Evolutionary conservation across 2,888 invertebrate genomes (phyloP).

Genomic region (Steinernema hermaphroditum): DNA sequence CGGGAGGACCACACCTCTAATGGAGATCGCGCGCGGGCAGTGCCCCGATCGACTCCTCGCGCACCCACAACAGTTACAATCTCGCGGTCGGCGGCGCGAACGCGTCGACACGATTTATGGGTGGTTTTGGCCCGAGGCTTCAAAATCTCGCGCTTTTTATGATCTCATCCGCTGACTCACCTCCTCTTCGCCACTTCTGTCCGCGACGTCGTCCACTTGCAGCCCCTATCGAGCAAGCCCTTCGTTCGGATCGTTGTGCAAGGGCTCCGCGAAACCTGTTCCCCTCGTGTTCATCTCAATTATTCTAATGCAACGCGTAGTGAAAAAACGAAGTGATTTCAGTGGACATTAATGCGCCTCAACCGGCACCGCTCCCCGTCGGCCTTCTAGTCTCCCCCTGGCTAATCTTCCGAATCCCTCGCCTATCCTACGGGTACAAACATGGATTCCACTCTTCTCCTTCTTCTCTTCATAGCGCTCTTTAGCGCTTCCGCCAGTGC

Average conservation of each 20-base stretch:
- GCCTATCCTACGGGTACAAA: constrained; percentile 1
- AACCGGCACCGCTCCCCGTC: constrained; percentile 26
- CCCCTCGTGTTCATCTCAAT: constrained; percentile 23
- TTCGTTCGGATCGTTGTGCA: no score
- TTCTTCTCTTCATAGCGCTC: not conserved
- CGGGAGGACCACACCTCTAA: constrained; percentile 30
- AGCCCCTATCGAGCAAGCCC: not conserved
- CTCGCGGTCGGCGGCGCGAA: not conserved
- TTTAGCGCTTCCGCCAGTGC: not conserved
- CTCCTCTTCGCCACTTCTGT: no score
- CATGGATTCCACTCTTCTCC: constrained; percentile 17
- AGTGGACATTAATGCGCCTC: constrained; percentile 29
- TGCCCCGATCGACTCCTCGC: constrained; percentile 20
- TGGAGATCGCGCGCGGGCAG: constrained; percentile 18
- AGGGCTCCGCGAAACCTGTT: constrained; percentile 19
- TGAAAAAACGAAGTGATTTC: not conserved
- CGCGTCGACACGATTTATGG: constrained; percentile 17
- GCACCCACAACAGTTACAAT: constrained; percentile 31
- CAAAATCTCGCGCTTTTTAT: not conserved
- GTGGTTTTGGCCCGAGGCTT: constrained; percentile 13
- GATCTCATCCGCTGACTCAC: constrained; percentile 13
- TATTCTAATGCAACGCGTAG: constrained; percentile 26
- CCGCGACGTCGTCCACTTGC: not conserved
- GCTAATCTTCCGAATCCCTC: not conserved
- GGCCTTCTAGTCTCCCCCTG: constrained; percentile 23